Percentiles rank a stretch among this genome's conserved stretches.
These are phyloP conservation scores for Syritta pipiens DNA, from an alignment of 2,888 invertebrate genomes.

Conservation along the genomic window DNA sequence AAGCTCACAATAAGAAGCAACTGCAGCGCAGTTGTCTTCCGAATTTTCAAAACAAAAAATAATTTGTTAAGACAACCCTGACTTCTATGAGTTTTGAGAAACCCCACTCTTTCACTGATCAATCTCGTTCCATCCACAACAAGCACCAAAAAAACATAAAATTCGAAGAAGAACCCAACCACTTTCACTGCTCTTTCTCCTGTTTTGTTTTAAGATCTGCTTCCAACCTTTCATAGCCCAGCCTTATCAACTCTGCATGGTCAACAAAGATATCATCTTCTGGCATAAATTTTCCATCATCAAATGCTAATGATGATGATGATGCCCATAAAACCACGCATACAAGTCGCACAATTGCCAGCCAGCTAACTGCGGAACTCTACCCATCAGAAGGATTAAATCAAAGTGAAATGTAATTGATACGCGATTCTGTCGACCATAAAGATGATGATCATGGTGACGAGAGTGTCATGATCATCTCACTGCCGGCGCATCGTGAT, in stretches of 20 bases:
- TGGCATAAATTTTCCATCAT: not conserved
- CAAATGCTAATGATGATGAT: conserved; percentile 20
- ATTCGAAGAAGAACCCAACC: too few relatives aligned
- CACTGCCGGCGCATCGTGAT: not conserved
- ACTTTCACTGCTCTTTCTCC: conserved; percentile 1
- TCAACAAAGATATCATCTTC: not conserved
- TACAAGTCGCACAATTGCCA: conserved; percentile 34
- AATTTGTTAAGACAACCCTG: too few relatives aligned
- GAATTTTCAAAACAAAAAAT: too few relatives aligned
- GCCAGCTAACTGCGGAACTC: not conserved
- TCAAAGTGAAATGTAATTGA: conserved; percentile 55
- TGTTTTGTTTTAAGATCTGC: too few relatives aligned
- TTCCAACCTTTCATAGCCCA: too few relatives aligned
- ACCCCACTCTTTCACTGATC: too few relatives aligned
- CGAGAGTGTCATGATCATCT: conserved; percentile 53
- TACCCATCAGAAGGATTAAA: conserved; percentile 36
- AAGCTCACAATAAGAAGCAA: not conserved
- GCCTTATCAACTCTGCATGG: too few relatives aligned
- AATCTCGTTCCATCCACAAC: too few relatives aligned
- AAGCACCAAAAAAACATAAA: too few relatives aligned
- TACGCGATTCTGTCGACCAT: conserved; percentile 48
- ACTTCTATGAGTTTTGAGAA: too few relatives aligned
- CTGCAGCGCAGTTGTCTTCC: not conserved
- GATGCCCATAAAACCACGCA: conserved; percentile 36
- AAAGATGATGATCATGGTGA: conserved; percentile 59